Evolutionary conservation across 2,113 vertebrate genomes (phyloP), one percentile per base, ranked within the genome.

Genomic region (Ginglymostoma cirratum): DNA sequence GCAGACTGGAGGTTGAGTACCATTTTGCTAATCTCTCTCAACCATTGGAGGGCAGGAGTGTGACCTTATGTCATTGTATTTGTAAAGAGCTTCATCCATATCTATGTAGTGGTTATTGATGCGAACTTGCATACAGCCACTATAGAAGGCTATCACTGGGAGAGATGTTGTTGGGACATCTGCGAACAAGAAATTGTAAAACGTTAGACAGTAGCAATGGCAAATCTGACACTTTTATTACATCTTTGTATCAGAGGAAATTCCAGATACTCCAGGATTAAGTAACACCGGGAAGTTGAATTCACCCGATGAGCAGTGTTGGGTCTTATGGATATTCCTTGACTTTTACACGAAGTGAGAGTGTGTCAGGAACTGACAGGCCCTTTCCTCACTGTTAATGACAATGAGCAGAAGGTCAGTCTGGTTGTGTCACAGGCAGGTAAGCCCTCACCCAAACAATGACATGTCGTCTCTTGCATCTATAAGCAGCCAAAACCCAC

Each of bases 61-160:
- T 12, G 99, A 99, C 96, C 98, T 98, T 97, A 99, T 99, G 97
- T 99, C 98, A 1, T 97, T 98, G 97, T 99, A 98, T 96, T 99
- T 99, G 97, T 99, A 97, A 78, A 97, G 87, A 83, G 99, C 99
- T 48, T 98, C 97, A 0, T 99, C 99, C 96, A 99, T 97, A 96
- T 99, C 99, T 97, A 99, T 96, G 3, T 96, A 27, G 23, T 96
- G 97, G 94, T 97, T 96, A 55, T 98, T 98, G 87, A 99, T 97
- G 85, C 96, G 97, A 96, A 99, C 96, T 0, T 98, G 98, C 99
- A 99, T 98, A 96, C 99, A 99, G 97, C 99, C 99, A 0, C 97
- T 98, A 97, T 98, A 99, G 98, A 98, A 98, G 0, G 99, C 98
- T 0, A 98, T 99, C 96, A 99, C 99, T 0, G 98, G 98, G 0